These are phyloP conservation scores for Actinia tenebrosa DNA, from an alignment of 64 coral and sea anemone genomes.

Conservation along the genomic window DNA sequence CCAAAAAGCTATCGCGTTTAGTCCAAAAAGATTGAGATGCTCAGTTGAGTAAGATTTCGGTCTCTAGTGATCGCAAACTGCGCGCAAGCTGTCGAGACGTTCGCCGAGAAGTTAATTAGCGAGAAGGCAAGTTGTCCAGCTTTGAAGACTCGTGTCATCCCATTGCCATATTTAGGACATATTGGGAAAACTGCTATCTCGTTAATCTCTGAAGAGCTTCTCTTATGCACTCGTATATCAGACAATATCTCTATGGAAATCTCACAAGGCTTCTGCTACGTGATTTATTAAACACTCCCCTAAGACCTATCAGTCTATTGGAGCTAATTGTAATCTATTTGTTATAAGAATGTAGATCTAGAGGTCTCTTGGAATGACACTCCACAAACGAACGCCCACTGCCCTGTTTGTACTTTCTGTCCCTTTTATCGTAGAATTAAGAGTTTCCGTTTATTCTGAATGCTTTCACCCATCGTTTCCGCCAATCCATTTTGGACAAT, in stretches of 20 bases:
- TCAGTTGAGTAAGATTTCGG: background rate
- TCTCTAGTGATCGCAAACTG: background rate
- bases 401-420: background rate
- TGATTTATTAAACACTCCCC: conserved; percentile 6
- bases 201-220: background rate
- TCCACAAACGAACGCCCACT: conserved; percentile 7
- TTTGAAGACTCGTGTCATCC: background rate
- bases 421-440: conserved; percentile 3
- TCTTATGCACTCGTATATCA: background rate
- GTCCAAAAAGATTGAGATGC: background rate
- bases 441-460: conserved; percentile 4
- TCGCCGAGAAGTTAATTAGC: conserved; percentile 8
- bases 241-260: background rate
- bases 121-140: conserved; percentile 3
- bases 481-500: background rate
- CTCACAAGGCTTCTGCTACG: background rate
- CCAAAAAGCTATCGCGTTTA: too few species aligned
- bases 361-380: background rate
- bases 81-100: conserved; percentile 1
- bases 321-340: conserved; percentile 2
- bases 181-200: background rate
- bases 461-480: conserved; percentile 15
- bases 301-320: background rate
- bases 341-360: background rate
- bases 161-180: background rate